Conservation (phyloP, 2,113 vertebrate genomes). For the Rhipidura dahli region DNA sequence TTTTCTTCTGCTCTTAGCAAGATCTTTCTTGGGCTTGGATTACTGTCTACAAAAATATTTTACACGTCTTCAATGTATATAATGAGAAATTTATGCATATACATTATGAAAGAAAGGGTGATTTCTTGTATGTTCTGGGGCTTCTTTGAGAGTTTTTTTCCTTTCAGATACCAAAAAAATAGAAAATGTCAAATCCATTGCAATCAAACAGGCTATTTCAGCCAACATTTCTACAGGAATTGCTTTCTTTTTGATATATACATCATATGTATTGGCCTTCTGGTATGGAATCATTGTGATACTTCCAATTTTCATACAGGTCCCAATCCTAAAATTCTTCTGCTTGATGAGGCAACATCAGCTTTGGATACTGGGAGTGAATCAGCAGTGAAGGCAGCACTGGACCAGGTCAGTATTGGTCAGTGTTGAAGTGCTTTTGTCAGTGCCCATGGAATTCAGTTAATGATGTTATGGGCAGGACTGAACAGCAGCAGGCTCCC, state of each 20-base stretch:
- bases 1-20: not conserved
- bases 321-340: slow-evolving; percentile 84
- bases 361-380: slow-evolving; percentile 87
- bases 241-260: slow-evolving; percentile 83
- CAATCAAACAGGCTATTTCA: slow-evolving; percentile 80
- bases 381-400: slow-evolving; percentile 82
- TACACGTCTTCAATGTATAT: not conserved
- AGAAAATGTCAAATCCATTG: slow-evolving; percentile 79
- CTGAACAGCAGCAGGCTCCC: not conserved
- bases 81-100: not conserved
- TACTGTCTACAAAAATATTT: not conserved
- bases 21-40: not conserved
- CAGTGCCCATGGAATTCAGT: not conserved
- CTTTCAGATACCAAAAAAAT: slow-evolving; percentile 82
- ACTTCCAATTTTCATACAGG: slow-evolving; percentile 69
- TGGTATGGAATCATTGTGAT: slow-evolving; percentile 85
- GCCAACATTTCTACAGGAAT: slow-evolving; percentile 81
- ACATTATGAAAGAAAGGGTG: not conserved
- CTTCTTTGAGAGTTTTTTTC: accelerated
- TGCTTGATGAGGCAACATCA: slow-evolving; percentile 87
- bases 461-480: too few relatives aligned
- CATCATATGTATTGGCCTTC: slow-evolving; percentile 83
- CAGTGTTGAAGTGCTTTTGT: not conserved
- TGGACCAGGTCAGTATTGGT: slow-evolving; percentile 79
- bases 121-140: not conserved